Evolutionary conservation across 2,888 invertebrate genomes (phyloP).

Genomic region (Limnephilus rhombicus): DNA sequence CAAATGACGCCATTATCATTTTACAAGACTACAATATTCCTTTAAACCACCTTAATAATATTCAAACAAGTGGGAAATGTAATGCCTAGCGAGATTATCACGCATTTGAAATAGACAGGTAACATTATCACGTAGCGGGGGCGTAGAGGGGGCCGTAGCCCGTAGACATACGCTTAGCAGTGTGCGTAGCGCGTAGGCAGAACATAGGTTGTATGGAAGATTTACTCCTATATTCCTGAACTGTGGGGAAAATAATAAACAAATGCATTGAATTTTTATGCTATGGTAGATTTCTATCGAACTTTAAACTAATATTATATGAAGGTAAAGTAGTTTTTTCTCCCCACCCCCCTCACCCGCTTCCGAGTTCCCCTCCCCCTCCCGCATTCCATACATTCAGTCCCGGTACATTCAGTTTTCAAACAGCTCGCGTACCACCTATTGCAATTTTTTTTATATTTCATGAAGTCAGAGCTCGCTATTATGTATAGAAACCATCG

Average conservation of each 20-base stretch:
- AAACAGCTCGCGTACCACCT: too few relatives aligned
- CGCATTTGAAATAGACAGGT: constrained; percentile 59
- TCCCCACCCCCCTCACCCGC: too few relatives aligned
- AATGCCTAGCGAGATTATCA: constrained; percentile 63
- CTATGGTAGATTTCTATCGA: background rate
- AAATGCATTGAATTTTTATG: background rate
- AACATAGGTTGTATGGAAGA: background rate
- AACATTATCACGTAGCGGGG: constrained; percentile 62
- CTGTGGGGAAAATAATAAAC: background rate
- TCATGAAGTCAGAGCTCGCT: too few relatives aligned
- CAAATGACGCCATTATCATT: background rate
- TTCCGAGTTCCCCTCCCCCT: too few relatives aligned
- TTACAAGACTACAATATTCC: constrained; percentile 12
- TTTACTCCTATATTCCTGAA: background rate
- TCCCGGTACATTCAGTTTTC: too few relatives aligned
- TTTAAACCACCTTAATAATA: constrained; percentile 46
- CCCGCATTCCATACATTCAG: too few relatives aligned
- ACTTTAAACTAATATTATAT: background rate
- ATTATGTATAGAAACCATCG: too few relatives aligned
- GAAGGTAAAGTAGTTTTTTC: too few relatives aligned
- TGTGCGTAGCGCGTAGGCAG: background rate
- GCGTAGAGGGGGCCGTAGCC: constrained; percentile 14
- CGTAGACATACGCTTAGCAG: background rate
- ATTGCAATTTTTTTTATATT: too few relatives aligned
- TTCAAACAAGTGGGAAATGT: constrained; percentile 61